These are phyloP conservation scores for Parnassius apollo DNA, from an alignment of 2,888 invertebrate genomes.

Conservation along the genomic window DNA sequence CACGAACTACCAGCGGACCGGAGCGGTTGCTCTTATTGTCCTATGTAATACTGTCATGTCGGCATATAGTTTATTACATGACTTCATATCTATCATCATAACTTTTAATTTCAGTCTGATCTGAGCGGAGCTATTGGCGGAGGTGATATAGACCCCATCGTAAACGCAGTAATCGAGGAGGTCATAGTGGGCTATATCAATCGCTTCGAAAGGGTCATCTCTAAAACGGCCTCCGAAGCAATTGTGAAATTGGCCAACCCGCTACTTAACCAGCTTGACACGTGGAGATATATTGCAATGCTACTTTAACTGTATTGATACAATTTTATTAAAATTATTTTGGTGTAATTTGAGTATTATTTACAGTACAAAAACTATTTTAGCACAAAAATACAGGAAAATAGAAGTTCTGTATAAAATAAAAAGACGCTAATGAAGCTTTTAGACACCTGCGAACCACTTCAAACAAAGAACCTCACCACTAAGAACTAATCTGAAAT, in stretches of 20 bases:
- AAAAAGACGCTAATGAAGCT: no score
- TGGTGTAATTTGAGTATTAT: background rate
- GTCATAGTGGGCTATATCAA: constrained; percentile 61
- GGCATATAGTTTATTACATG: background rate
- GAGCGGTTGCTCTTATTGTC: no score
- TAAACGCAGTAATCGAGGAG: constrained; percentile 64
- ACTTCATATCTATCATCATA: background rate
- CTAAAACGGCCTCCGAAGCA: constrained; percentile 32
- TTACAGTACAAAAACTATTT: background rate
- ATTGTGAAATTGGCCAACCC: constrained; percentile 47
- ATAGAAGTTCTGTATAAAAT: no score
- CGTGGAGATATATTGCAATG: constrained; percentile 58
- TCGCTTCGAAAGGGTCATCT: constrained; percentile 61
- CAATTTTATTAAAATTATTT: background rate
- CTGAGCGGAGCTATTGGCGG: constrained; percentile 70
- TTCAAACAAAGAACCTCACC: no score
- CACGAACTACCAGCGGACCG: no score
- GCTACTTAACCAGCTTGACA: constrained; percentile 54
- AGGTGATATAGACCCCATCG: constrained; percentile 65
- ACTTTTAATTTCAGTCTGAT: constrained; percentile 47
- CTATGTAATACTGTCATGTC: no score
- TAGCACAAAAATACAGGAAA: no score
- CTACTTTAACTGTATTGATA: constrained; percentile 32
- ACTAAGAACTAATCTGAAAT: no score
- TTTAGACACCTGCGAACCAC: no score